A percentile compares a stretch with the other conserved stretches of the same genome.
Evolutionary conservation across 2,888 invertebrate species (phyloP).

Genomic region (Volucella inanis): DNA sequence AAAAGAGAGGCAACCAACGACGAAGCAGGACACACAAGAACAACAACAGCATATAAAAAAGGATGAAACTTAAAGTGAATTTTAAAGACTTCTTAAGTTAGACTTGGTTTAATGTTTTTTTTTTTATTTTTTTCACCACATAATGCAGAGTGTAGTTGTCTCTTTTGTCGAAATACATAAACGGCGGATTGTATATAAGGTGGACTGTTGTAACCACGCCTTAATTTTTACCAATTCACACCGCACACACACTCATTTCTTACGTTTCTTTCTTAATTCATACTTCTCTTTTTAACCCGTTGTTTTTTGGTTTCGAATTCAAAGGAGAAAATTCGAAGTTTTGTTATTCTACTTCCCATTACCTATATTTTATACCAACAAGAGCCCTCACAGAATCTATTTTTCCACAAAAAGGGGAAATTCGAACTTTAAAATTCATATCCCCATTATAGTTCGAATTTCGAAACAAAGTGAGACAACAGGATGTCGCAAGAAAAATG

Average conservation of each 20-base stretch:
- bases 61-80: conserved; percentile 74
- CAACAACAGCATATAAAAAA: conserved; percentile 64
- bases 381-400: too few relatives aligned
- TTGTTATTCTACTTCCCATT: too few relatives aligned
- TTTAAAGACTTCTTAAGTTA: conserved; percentile 60
- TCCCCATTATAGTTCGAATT: background rate
- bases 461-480: conserved; percentile 52
- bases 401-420: conserved; percentile 18
- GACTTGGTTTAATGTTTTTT: too few relatives aligned
- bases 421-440: conserved; percentile 29
- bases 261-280: conserved; percentile 7
- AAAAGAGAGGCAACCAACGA: conserved; percentile 43
- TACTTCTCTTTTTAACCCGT: conserved; percentile 17
- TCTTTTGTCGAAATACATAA: conserved; percentile 36
- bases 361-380: too few relatives aligned
- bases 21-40: conserved; percentile 59
- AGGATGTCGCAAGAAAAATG: conserved; percentile 67
- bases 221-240: conserved; percentile 35
- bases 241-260: conserved; percentile 1
- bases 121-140: conserved; percentile 4
- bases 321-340: too few relatives aligned
- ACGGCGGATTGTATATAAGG: conserved; percentile 50
- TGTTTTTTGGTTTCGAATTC: conserved; percentile 24
- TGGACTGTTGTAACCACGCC: conserved; percentile 44
- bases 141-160: conserved; percentile 33